Percentiles rank a stretch among this genome's conserved stretches.
These are phyloP conservation scores for Cyphomyrus plagiostoma DNA, from an alignment of 2,113 vertebrate genomes.

Conservation along the genomic window DNA sequence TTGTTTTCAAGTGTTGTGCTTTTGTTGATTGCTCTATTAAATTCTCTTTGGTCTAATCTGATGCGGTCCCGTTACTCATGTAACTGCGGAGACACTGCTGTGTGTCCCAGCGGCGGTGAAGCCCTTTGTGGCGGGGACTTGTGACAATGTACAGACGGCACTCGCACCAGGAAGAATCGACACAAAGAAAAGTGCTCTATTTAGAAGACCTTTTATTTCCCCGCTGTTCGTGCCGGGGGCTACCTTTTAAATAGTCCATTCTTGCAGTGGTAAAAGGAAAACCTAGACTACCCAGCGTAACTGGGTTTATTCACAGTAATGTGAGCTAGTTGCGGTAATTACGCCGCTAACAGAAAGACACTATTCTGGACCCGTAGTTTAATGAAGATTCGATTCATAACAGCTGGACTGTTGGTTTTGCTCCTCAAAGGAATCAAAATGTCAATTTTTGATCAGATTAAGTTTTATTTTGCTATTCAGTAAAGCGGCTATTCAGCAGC, in stretches of 20 bases:
- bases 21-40: neutral
- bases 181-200: slow-evolving; percentile 51
- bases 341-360: neutral
- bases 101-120: slow-evolving; percentile 52
- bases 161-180: slow-evolving; percentile 41
- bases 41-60: neutral
- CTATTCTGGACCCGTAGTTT: neutral
- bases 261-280: slow-evolving; percentile 45
- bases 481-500: neutral
- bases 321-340: neutral
- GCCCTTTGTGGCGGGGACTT: slow-evolving; percentile 60
- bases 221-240: slow-evolving; percentile 32
- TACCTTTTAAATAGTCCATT: slow-evolving; percentile 48
- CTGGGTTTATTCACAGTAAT: slow-evolving; percentile 18
- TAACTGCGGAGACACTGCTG: neutral
- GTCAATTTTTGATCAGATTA: neutral
- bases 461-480: neutral
- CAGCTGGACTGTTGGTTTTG: neutral
- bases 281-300: slow-evolving; percentile 36
- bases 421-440: neutral
- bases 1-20: neutral
- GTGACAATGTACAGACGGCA: slow-evolving; percentile 52
- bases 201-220: slow-evolving; percentile 48
- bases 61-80: neutral
- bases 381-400: neutral